These are phyloP conservation scores for Genyomyrus donnyi DNA, from an alignment of 2,113 vertebrate species.

Conservation along the genomic window DNA sequence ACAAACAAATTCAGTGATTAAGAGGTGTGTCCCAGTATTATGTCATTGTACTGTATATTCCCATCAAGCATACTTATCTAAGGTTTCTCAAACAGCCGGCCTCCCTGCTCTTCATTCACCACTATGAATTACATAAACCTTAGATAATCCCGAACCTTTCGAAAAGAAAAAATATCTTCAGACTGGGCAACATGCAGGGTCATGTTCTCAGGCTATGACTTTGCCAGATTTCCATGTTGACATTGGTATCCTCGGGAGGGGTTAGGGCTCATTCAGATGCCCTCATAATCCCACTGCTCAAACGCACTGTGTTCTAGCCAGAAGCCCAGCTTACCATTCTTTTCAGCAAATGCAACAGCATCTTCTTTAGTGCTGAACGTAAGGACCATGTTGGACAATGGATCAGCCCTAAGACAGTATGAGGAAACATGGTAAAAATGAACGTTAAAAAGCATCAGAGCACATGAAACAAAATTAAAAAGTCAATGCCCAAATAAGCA, in stretches of 20 bases:
- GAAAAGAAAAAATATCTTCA: background rate
- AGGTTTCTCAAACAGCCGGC: background rate
- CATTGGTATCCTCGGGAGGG: background rate
- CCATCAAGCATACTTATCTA: background rate
- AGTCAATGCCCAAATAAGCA: background rate
- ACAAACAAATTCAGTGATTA: background rate
- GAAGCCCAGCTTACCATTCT: slow-evolving; percentile 73
- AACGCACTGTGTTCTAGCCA: background rate
- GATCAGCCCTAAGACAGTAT: slow-evolving; percentile 71
- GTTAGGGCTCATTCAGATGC: background rate
- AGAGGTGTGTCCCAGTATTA: background rate
- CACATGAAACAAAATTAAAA: background rate
- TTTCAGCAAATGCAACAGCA: slow-evolving; percentile 89
- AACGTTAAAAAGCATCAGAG: background rate
- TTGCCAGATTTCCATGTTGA: background rate
- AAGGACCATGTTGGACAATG: slow-evolving; percentile 86
- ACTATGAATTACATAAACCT: background rate
- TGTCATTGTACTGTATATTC: background rate
- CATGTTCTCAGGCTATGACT: background rate
- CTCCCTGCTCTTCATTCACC: background rate
- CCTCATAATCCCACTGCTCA: background rate
- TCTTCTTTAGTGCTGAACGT: slow-evolving; percentile 83
- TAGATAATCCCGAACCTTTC: background rate
- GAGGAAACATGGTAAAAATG: slow-evolving; percentile 1
- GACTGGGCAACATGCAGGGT: background rate